Base-by-base conservation (phyloP, 2,888 invertebrate species). In the Cheilosia vernalis region DNA sequence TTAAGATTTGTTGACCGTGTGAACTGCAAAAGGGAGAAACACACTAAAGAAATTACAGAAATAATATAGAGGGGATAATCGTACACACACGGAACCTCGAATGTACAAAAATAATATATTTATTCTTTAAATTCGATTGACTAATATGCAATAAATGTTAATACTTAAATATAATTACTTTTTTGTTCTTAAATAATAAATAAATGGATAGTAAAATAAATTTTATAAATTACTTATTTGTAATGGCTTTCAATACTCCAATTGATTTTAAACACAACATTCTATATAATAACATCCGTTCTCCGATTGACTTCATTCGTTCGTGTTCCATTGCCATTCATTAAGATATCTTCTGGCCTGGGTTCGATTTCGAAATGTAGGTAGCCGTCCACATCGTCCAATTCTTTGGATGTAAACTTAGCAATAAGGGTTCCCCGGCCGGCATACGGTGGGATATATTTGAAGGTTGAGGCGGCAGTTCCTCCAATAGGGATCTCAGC, bases 321-420 rank as follows among this genome's bases (percentile, higher is more conserved):
- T 0, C 89, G 87, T 21, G 88, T 87, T 21, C 67, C 88, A 64
- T 88, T 88, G 5, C 88, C 90, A 87, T 90, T 90, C 49, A 88
- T 89, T n/a, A 91, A 78, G 21, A 91, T 80, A 87, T 92, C 92
- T 51, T 90, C 90, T 0, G 91, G 90, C 47, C 90, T 87, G 0
- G 92, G 92, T 86, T 93, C 93, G 7, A 97, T 96, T 92, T 94
- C 94, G 88, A 97, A 95, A 64, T 95, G 94, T n/a, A 95, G 91
- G 92, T 96, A 97, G 1, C 98, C 98, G 89, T 98, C 98, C 2
- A 98, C 97, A 90, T 98, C 98, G 86, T 95, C 95, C 88, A 98
- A 93, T 91, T 98, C 97, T 89, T 96, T 96, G 13, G 97, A 97
- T 63, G 94, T 94, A 92, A 98, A 98, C 91, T 97, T 98, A 21